phyloP scores from a whole-genome alignment of 2,797 vertebrate species.

The Cuniculus paca region DNA sequence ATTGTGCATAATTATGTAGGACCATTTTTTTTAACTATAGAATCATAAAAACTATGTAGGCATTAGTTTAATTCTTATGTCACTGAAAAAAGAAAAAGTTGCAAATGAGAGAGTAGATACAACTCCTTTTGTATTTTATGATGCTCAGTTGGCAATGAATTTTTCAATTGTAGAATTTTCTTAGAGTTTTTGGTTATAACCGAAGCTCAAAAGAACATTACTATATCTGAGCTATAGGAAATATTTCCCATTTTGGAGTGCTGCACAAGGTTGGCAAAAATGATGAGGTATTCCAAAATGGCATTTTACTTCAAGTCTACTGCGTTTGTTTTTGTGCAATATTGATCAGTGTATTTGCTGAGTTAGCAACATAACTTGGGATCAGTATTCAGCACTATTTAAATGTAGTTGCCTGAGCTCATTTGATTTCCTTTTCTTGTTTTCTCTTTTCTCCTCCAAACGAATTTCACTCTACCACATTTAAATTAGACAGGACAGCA shows the following conservation, averaged over 20 bases:
- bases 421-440: neutral
- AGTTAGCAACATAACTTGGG: constrained; percentile 72
- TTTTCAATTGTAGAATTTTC: neutral
- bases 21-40: constrained; percentile 26
- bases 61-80: neutral
- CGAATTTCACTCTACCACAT: neutral
- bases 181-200: neutral
- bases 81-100: neutral
- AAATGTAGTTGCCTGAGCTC: constrained; percentile 58
- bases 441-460: constrained; percentile 40
- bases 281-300: constrained; percentile 68
- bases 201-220: constrained; percentile 20
- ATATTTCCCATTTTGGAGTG: constrained; percentile 36
- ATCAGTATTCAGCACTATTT: constrained; percentile 73
- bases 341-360: constrained; percentile 65
- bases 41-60: neutral
- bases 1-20: neutral
- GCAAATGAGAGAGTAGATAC: neutral
- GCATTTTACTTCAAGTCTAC: constrained; percentile 47
- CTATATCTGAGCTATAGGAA: neutral
- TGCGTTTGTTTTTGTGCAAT: constrained; percentile 57
- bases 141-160: neutral
- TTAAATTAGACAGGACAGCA: constrained; percentile 16
- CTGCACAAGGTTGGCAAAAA: constrained; percentile 20
- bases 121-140: constrained; percentile 24